phyloP scores from a whole-genome alignment of 2,888 invertebrate genomes.

The Pherbina coryleti region DNA sequence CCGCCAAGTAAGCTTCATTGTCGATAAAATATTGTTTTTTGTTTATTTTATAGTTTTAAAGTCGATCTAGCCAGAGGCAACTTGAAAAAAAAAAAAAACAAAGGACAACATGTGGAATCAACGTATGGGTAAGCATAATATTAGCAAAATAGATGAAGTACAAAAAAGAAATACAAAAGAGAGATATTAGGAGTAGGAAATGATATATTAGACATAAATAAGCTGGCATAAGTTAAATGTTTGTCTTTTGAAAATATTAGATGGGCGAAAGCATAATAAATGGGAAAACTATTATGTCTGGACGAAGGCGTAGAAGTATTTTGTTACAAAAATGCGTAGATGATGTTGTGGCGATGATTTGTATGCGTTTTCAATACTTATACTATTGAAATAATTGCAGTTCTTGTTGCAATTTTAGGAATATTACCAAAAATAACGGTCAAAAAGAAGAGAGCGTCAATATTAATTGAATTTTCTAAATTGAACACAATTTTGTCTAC shows the following conservation, averaged over 20 bases:
- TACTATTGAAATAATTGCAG: too few species aligned
- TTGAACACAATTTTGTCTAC: too few species aligned
- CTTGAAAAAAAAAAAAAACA: not conserved
- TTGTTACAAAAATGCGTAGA: not conserved
- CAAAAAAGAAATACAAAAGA: not conserved
- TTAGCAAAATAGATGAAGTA: not conserved
- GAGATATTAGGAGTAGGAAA: slow-evolving; percentile 37
- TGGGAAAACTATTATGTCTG: slow-evolving; percentile 48
- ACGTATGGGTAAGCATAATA: not conserved
- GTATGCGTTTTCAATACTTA: too few species aligned
- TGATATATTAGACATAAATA: slow-evolving; percentile 53
- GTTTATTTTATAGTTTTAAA: slow-evolving; percentile 15
- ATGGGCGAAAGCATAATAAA: slow-evolving; percentile 42
- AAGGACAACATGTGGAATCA: slow-evolving; percentile 1
- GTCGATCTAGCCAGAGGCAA: not conserved
- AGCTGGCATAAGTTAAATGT: slow-evolving; percentile 53
- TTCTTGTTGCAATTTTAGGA: too few species aligned
- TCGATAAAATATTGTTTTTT: slow-evolving; percentile 41
- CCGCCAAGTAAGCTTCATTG: slow-evolving; percentile 18
- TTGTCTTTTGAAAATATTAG: slow-evolving; percentile 40
- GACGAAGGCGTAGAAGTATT: slow-evolving; percentile 47
- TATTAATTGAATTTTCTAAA: too few species aligned
- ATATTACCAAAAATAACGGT: too few species aligned
- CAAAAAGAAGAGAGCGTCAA: too few species aligned
- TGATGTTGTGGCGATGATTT: too few species aligned